Percentiles rank a stretch among this genome's conserved stretches.
Evolutionary conservation across 2,113 vertebrate genomes (phyloP).

Genomic region (Mustela nigripes): DNA sequence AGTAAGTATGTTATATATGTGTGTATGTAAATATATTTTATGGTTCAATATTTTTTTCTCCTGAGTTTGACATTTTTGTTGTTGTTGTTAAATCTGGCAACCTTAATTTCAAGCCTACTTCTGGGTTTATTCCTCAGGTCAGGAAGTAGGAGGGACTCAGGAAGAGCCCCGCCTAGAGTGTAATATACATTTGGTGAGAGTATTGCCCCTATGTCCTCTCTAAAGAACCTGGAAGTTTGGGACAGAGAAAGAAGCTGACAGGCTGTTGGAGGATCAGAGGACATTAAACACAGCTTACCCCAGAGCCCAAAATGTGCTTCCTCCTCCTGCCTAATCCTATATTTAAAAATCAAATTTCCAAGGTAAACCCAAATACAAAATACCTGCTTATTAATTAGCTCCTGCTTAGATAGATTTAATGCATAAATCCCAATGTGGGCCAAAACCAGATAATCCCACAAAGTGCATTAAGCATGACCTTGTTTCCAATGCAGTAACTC

Average conservation of each 20-base stretch:
- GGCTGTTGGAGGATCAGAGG: background rate
- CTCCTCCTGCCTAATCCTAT: background rate
- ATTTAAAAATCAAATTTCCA: slow-evolving; percentile 65
- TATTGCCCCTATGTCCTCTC: background rate
- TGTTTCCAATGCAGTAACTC: slow-evolving; percentile 21
- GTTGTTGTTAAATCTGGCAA: background rate
- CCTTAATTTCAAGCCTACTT: background rate
- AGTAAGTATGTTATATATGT: background rate
- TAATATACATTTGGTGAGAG: background rate
- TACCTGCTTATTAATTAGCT: slow-evolving; percentile 55
- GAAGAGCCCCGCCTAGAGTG: background rate
- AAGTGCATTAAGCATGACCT: slow-evolving; percentile 50
- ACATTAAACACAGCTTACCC: background rate
- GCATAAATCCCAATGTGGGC: slow-evolving; percentile 32
- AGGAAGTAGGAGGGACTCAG: background rate
- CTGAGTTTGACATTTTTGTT: background rate
- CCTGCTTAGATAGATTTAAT: slow-evolving; percentile 56
- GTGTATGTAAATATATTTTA: background rate
- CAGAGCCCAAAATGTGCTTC: background rate
- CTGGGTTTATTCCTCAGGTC: background rate
- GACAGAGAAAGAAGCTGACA: background rate
- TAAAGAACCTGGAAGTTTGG: background rate
- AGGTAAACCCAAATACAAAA: slow-evolving; percentile 54
- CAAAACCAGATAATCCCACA: slow-evolving; percentile 63
- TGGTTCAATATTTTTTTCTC: background rate